Conservation (phyloP, 2,888 invertebrate genomes). For the Aporophyla nigra region DNA sequence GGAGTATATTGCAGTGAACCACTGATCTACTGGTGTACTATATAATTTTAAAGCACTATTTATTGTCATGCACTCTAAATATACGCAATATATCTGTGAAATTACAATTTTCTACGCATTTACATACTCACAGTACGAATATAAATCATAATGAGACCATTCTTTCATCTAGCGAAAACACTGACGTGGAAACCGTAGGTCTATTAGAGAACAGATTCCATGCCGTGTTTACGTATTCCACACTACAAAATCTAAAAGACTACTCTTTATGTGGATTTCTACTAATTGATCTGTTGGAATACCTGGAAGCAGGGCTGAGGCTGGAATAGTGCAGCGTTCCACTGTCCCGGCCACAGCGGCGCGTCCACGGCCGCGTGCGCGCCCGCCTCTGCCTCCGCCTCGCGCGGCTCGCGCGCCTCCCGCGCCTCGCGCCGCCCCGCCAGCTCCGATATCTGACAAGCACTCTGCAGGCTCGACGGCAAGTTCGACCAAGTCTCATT, state of each 20-base stretch:
- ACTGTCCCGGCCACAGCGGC: slow-evolving; percentile 86
- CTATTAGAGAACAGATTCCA: slow-evolving; percentile 59
- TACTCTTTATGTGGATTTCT: slow-evolving; percentile 78
- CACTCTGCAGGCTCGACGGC: slow-evolving; percentile 92
- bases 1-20: slow-evolving; percentile 63
- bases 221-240: slow-evolving; percentile 73
- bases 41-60: slow-evolving; percentile 84
- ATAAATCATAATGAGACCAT: slow-evolving; percentile 82
- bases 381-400: slow-evolving; percentile 72
- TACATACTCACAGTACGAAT: slow-evolving; percentile 69
- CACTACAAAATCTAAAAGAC: slow-evolving; percentile 77
- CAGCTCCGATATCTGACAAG: slow-evolving; percentile 92
- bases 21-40: slow-evolving; percentile 70
- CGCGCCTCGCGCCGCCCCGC: slow-evolving; percentile 77
- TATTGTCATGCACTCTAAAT: slow-evolving; percentile 89
- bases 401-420: slow-evolving; percentile 71
- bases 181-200: slow-evolving; percentile 62
- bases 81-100: slow-evolving; percentile 67
- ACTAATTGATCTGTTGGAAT: slow-evolving; percentile 91
- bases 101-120: slow-evolving; percentile 68
- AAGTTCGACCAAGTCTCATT: slow-evolving; percentile 92
- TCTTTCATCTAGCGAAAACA: slow-evolving; percentile 74
- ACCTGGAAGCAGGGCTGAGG: slow-evolving; percentile 90
- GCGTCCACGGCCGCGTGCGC: slow-evolving; percentile 76
- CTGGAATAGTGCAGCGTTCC: slow-evolving; percentile 86